Evolutionary conservation across 2,113 vertebrate genomes (phyloP), one percentile per base, ranked within the genome.

Genomic region (Xenotilapia leptura): DNA sequence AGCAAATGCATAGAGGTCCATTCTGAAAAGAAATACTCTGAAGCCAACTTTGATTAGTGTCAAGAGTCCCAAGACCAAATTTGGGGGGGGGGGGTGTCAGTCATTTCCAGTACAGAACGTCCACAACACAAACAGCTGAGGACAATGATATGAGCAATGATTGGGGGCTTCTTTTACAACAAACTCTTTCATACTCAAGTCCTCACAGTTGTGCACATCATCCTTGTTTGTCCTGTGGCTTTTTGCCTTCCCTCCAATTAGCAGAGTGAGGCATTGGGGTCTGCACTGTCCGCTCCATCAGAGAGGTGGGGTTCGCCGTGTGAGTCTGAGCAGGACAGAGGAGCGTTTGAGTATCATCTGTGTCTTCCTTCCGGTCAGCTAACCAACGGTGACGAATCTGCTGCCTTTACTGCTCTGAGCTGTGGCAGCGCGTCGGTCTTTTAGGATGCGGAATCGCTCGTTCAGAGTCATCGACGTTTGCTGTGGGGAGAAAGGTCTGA

Each of bases 381-480:
- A 99, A 89, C 97, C 98, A 92, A 99, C 98, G 0, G 98, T 98
- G 10, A 99, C 98, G 80, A 98, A 99, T 60, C 98, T 96, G 86
- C 96, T 97, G 70, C 97, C 98, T 97, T 97, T 98, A 14, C 68
- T 15, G 77, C 55, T 93, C 68, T 97, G 97, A 11, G 94, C 90
- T 6, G 89, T 83, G 1, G 96, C 95, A 19, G 96, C 86, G 86
- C 98, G 97, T 38, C 95, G 96, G 53, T 98, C 97, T 92, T 99
- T 99, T 80, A 99, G 94, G 94, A 99, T 98, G 70, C 97, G 97
- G 94, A 99, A 99, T 23, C 98, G 97, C 58, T 99, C 98, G 0
- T 99, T 99, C 92, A 99, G 87, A 0, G 98, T 99, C 95, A 99
- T 98, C 13, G 97, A 97, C 9, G 99, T 99, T 97, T 99, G 95